Evolutionary conservation across 1,140 invertebrate genomes (phyloP).

Genomic region (Aplysia californica): DNA sequence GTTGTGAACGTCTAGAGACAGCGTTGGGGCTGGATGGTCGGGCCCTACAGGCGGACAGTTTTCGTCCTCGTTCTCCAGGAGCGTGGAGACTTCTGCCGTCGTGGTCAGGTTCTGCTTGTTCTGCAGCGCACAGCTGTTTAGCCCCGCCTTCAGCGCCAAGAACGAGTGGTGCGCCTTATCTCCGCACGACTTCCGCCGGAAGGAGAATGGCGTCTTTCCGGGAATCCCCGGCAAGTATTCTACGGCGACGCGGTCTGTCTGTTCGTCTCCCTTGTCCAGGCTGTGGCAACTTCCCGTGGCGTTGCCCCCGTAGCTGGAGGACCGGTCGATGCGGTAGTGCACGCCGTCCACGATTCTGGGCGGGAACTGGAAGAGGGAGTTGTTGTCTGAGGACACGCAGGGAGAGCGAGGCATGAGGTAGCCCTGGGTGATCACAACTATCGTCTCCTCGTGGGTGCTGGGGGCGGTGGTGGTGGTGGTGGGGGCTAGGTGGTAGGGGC

Average conservation of each 20-base stretch:
- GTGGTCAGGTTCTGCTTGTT: too few relatives aligned
- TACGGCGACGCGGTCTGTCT: neutral
- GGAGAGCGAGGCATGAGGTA: conserved; percentile 16
- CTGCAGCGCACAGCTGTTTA: too few relatives aligned
- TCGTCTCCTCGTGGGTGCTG: too few relatives aligned
- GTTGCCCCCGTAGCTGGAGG: neutral
- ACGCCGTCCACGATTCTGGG: neutral
- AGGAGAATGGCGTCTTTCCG: neutral
- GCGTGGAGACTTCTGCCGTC: too few relatives aligned
- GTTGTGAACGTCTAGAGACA: too few relatives aligned
- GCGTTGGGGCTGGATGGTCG: too few relatives aligned
- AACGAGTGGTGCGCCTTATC: too few relatives aligned
- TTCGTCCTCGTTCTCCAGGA: too few relatives aligned
- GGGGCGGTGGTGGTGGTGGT: neutral
- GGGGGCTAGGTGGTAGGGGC: neutral
- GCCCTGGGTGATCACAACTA: neutral
- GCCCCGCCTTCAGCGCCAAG: too few relatives aligned
- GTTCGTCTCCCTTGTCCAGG: neutral
- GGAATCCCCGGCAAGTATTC: neutral
- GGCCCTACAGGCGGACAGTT: too few relatives aligned
- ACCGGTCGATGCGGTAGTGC: neutral
- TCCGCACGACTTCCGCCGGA: conserved; percentile 18
- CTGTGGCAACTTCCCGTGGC: neutral
- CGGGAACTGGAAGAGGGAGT: neutral
- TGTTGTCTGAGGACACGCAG: neutral